phyloP scores from a whole-genome alignment of 2,888 invertebrate species.

The Synanthedon tipuliformis region DNA sequence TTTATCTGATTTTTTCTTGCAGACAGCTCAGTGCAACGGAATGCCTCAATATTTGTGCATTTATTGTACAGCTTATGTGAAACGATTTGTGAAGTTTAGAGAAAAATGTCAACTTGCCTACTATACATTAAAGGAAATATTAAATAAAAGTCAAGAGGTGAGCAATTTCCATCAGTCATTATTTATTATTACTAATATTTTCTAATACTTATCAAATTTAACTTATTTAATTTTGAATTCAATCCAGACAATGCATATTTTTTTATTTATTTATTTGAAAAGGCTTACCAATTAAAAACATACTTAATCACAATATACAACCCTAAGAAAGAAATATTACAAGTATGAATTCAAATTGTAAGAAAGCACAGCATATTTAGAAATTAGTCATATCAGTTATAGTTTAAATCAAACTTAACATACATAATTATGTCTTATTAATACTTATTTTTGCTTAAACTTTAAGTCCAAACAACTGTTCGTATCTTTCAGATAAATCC shows the following conservation, averaged over 20 bases:
- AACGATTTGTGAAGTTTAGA: conserved; percentile 36
- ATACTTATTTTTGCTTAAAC: not conserved
- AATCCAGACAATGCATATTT: too few species aligned
- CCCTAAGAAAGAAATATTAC: too few species aligned
- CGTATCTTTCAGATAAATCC: conserved; percentile 35
- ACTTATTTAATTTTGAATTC: too few species aligned
- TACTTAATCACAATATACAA: too few species aligned
- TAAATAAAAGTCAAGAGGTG: conserved; percentile 42
- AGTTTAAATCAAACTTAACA: too few species aligned
- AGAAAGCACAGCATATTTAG: too few species aligned
- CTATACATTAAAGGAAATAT: conserved; percentile 39
- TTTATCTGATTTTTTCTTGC: conserved; percentile 14
- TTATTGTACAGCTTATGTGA: conserved; percentile 38
- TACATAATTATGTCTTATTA: too few species aligned
- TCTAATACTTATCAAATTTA: too few species aligned
- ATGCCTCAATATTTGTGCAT: conserved; percentile 48
- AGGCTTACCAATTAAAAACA: too few species aligned
- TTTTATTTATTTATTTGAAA: too few species aligned
- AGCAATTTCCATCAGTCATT: not conserved
- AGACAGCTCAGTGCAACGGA: conserved; percentile 34
- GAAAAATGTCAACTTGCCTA: conserved; percentile 49
- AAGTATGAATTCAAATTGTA: too few species aligned
- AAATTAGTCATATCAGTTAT: too few species aligned
- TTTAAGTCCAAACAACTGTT: not conserved
- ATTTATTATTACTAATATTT: not conserved